Percentiles rank a stretch among this genome's conserved stretches.
Conservation (phyloP, 1,140 invertebrate genomes). For the Drosophila carrolli region DNA sequence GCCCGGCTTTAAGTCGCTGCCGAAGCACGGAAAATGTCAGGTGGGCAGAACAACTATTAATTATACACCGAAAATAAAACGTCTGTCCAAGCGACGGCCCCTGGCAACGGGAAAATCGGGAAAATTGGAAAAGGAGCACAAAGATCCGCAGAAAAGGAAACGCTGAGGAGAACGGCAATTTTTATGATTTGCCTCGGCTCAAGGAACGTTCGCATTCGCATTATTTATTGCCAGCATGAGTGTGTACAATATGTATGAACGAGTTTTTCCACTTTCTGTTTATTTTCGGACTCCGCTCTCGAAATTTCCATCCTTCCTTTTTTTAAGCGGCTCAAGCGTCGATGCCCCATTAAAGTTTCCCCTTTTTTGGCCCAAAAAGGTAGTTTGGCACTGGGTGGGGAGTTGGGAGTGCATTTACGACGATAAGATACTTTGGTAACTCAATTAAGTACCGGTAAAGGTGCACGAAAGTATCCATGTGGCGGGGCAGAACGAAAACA, state of each 20-base stretch:
- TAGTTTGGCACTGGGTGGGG: constrained; percentile 3
- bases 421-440: constrained; percentile 75
- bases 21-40: constrained; percentile 46
- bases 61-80: constrained; percentile 71
- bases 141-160: constrained; percentile 31
- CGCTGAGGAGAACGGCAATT: constrained; percentile 26
- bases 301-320: constrained; percentile 2
- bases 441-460: constrained; percentile 62
- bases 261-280: constrained; percentile 17
- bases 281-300: constrained; percentile 38
- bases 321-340: constrained; percentile 47
- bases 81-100: constrained; percentile 18
- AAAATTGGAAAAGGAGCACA: constrained; percentile 1
- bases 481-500: neutral
- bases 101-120: constrained; percentile 53
- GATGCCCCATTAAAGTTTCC: constrained; percentile 53
- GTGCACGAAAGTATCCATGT: constrained; percentile 11
- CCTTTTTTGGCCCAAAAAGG: neutral
- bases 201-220: constrained; percentile 38
- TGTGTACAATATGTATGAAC: constrained; percentile 43
- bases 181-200: constrained; percentile 60
- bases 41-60: constrained; percentile 74
- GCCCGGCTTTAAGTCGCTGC: constrained; percentile 34
- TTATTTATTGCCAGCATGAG: constrained; percentile 64
- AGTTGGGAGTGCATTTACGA: constrained; percentile 59